phyloP scores from a whole-genome alignment of 1,140 invertebrate genomes.

The Hyposmocoma kahamanoa region DNA sequence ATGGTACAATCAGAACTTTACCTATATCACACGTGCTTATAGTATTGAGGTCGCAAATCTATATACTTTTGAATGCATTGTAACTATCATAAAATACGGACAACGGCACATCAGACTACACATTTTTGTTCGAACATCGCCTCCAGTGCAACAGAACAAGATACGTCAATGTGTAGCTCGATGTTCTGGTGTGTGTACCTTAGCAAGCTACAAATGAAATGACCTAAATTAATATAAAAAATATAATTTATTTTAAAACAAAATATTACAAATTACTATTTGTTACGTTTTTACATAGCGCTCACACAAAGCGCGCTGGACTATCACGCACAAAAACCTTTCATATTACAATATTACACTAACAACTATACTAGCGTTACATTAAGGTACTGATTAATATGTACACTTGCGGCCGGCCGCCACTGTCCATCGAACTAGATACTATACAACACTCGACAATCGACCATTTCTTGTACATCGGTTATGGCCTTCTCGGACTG shows the following conservation, averaged over 20 bases:
- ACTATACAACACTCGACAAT: conserved; percentile 25
- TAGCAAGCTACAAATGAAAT: conserved; percentile 1
- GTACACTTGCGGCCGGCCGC: conserved; percentile 41
- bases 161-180: no score
- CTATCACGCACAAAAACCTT: conserved; percentile 33
- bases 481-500: conserved; percentile 17
- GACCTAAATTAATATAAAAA: conserved; percentile 25
- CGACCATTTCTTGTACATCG: conserved; percentile 23
- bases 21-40: no score
- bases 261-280: conserved; percentile 57
- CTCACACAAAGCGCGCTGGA: conserved; percentile 25
- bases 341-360: conserved; percentile 37
- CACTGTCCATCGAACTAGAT: conserved; percentile 30
- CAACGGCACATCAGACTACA: no score
- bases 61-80: no score
- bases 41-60: no score
- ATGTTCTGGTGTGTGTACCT: no score
- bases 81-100: no score
- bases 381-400: conserved; percentile 55
- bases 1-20: no score
- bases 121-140: no score
- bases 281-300: conserved; percentile 50
- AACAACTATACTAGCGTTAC: conserved; percentile 38
- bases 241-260: conserved; percentile 70
- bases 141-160: no score